Base-by-base conservation (phyloP, 1,140 invertebrate species). In the Ostrea edulis region DNA sequence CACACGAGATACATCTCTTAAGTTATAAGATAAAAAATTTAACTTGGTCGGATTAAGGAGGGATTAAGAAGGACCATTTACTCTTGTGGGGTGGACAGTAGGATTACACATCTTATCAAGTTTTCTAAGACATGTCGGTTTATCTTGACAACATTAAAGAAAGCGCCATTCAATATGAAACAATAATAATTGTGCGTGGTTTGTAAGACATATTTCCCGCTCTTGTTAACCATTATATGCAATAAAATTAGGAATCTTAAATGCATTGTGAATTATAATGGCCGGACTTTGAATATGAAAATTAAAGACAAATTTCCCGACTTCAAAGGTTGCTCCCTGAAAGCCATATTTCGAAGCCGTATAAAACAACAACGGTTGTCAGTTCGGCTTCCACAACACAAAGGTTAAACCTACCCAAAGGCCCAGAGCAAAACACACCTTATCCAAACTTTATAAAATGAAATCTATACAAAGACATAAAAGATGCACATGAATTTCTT, bases 71-170 rank as follows among this genome's bases (percentile, higher is more conserved):
- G 68, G 68, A 77, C 68, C 68, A 77, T 77, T 77, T 77, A 77
- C 68, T 77, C 68, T 77, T 77, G 68, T 25, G 29, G 68, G 68
- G 68, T 77, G 68, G 68, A 77, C 68, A 77, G 25, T 77, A 29
- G 68, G 68, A 77, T 77, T 77, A 77, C 29, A 77, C 68, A 77
- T 77, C 29, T 77, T 77, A 77, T 77, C 68, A 77, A 77, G 68
- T 77, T 77, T 77, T 77, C 22, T 77, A 77, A 77, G 68, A 29
- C 68, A 12, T 22, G 22, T 35, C 29, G 68, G 68, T 77, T 77
- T 77, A 77, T 77, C 68, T 77, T 77, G 68, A 77, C 68, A 29
- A 77, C 68, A 77, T 77, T 77, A 77, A 77, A 77, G 68, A 77
- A 77, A 77, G 68, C 68, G 8, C 68, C 29, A 35, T 77, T 77